Evolutionary conservation across 2,797 vertebrate species (phyloP).

Genomic region (Sebastiscus tertius): DNA sequence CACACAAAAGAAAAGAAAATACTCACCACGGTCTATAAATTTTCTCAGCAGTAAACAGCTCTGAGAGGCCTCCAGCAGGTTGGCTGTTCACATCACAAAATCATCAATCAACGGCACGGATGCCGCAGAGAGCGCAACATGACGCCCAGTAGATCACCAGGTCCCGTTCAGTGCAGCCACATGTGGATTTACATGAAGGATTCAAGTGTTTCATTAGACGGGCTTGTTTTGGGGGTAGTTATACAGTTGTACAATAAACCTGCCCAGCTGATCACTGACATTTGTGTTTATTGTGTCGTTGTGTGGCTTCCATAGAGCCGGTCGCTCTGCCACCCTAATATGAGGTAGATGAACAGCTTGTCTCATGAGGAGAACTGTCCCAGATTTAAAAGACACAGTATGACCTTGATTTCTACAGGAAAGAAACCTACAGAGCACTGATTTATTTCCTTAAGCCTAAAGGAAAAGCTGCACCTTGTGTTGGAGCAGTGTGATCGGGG

Average conservation of each 20-base stretch:
- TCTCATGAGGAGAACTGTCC: constrained; percentile 65
- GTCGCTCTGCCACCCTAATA: constrained; percentile 18
- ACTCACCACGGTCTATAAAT: constrained; percentile 10
- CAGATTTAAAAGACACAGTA: constrained; percentile 59
- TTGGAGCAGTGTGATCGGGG: constrained; percentile 4
- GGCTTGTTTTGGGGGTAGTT: background rate
- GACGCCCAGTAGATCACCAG: background rate
- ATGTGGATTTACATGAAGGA: background rate
- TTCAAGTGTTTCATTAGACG: background rate
- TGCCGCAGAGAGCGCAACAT: background rate
- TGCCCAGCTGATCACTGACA: background rate
- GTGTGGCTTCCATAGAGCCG: background rate
- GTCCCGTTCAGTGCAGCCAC: background rate
- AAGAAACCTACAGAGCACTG: constrained; percentile 55
- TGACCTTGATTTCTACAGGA: constrained; percentile 69
- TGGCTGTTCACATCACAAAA: constrained; percentile 5
- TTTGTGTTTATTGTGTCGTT: background rate
- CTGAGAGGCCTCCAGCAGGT: constrained; percentile 20
- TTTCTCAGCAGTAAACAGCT: constrained; percentile 39
- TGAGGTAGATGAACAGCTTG: constrained; percentile 48
- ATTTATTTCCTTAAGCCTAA: constrained; percentile 53
- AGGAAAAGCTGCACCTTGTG: constrained; percentile 32
- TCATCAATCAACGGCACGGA: constrained; percentile 28
- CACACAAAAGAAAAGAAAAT: constrained; percentile 40
- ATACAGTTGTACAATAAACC: background rate